Percentiles rank a stretch among this genome's conserved stretches.
These are phyloP conservation scores for Macrobrachium rosenbergii DNA, from an alignment of 1,140 invertebrate species.

Conservation along the genomic window DNA sequence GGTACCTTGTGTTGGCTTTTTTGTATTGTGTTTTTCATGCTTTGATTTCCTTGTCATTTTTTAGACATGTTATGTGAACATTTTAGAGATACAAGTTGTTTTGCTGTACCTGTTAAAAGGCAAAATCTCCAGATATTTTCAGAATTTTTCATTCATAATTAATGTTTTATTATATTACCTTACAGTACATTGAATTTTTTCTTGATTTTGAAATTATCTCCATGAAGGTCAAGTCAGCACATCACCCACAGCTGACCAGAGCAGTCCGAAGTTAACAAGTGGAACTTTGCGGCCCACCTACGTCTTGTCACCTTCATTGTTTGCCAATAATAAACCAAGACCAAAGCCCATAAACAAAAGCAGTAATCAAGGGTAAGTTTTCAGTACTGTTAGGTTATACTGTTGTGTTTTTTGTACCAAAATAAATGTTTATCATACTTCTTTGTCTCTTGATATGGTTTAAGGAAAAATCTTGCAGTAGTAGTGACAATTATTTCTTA, in stretches of 20 bases:
- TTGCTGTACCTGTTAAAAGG: too few relatives aligned
- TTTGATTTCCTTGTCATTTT: not conserved
- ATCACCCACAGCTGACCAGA: slow-evolving; percentile 28
- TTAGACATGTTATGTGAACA: too few relatives aligned
- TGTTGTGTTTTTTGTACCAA: not conserved
- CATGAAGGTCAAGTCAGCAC: not conserved
- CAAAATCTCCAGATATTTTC: too few relatives aligned
- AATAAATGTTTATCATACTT: too few relatives aligned
- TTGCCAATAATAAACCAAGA: slow-evolving; percentile 69
- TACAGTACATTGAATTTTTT: not conserved
- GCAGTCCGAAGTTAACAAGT: slow-evolving; percentile 28
- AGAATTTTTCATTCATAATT: too few relatives aligned
- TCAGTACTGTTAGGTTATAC: not conserved
- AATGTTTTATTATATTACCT: not conserved
- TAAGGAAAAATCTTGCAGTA: too few relatives aligned
- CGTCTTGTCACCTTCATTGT: slow-evolving; percentile 69
- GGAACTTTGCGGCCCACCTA: slow-evolving; percentile 43
- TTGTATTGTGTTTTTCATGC: not conserved
- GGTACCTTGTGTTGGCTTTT: slow-evolving; percentile 1
- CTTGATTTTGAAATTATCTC: not conserved
- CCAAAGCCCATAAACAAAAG: slow-evolving; percentile 63
- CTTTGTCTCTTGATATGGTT: too few relatives aligned
- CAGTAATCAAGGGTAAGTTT: slow-evolving; percentile 46
- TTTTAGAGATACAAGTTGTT: too few relatives aligned
- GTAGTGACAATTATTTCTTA: too few relatives aligned